phyloP scores from a whole-genome alignment of 2,113 vertebrate genomes.

The Regulus satrapa region DNA sequence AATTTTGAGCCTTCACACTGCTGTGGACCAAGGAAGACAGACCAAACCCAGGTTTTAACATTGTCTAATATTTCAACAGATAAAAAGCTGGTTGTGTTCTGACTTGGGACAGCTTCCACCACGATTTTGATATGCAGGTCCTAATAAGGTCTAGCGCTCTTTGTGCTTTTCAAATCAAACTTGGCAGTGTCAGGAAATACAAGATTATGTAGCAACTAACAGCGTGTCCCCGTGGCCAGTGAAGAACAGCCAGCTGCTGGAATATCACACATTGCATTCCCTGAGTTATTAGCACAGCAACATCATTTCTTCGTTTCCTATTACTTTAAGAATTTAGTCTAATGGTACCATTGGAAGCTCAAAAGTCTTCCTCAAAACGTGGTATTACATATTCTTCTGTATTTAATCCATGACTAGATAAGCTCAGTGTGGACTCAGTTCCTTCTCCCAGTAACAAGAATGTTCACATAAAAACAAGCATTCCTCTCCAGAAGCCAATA shows the following conservation, averaged over 20 bases:
- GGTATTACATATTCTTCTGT: background rate
- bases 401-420: background rate
- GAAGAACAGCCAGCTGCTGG: background rate
- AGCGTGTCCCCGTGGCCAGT: background rate
- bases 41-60: background rate
- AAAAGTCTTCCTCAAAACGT: background rate
- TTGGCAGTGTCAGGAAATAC: background rate
- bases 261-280: background rate
- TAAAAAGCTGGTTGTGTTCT: background rate
- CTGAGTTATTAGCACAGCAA: background rate
- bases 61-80: background rate
- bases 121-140: background rate
- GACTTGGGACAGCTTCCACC: background rate
- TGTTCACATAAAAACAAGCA: background rate
- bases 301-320: background rate
- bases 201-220: background rate
- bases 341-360: background rate
- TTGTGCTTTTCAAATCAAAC: background rate
- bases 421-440: background rate
- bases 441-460: background rate
- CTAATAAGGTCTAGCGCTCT: background rate
- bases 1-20: background rate
- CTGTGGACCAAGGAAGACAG: background rate
- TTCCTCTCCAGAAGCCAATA: background rate
- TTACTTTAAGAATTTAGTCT: background rate